A percentile compares a stretch with the other conserved stretches of the same genome.
Conservation (phyloP, 2,113 vertebrate species). For the Dipodomys spectabilis region DNA sequence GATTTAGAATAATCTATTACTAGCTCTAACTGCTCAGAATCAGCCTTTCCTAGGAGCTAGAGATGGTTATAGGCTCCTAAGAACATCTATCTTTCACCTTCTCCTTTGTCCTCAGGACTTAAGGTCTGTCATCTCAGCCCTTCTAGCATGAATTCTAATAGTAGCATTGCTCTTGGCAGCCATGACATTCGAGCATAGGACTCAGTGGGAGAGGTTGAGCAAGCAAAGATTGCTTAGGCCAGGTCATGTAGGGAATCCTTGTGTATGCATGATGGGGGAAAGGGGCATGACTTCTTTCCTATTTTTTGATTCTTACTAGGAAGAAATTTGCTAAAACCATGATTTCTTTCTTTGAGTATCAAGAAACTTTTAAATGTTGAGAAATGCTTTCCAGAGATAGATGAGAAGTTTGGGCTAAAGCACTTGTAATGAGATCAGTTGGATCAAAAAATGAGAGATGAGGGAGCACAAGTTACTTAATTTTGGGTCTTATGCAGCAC, state of each 20-base stretch:
- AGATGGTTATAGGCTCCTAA: not conserved
- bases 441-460: not conserved
- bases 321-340: not conserved
- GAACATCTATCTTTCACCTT: not conserved
- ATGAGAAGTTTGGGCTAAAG: not conserved
- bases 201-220: not conserved
- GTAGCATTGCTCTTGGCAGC: accelerated
- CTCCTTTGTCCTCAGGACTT: not conserved
- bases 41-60: not conserved
- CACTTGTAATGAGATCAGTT: not conserved
- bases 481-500: not conserved
- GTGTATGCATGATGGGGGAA: not conserved
- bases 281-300: not conserved
- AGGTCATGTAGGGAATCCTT: not conserved
- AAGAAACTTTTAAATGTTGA: not conserved
- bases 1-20: not conserved
- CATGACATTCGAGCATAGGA: not conserved
- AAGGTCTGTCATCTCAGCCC: not conserved
- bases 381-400: not conserved
- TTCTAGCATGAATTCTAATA: not conserved
- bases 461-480: not conserved
- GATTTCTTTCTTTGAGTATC: not conserved
- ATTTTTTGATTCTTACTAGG: not conserved
- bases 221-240: too few species aligned
- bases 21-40: not conserved